Conservation (phyloP, 2,888 invertebrate species). For the Artemia sp. region DNA sequence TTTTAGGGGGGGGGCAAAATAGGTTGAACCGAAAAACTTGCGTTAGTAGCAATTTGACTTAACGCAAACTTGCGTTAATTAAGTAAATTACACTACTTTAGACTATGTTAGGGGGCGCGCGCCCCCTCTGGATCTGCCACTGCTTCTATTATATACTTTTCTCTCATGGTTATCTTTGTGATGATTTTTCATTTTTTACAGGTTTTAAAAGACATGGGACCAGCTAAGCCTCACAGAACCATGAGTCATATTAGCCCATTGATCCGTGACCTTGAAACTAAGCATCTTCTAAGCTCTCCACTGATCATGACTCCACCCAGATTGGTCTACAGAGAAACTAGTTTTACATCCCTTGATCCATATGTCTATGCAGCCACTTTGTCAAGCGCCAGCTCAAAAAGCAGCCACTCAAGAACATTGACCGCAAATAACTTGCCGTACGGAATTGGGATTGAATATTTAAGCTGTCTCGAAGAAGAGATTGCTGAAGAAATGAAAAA, state of each 20-base stretch:
- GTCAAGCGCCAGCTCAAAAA: neutral
- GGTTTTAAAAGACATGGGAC: conserved; percentile 44
- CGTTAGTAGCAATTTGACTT: too few relatives aligned
- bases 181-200: conserved; percentile 23
- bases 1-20: too few relatives aligned
- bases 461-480: conserved; percentile 3
- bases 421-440: neutral
- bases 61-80: too few relatives aligned
- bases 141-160: too few relatives aligned
- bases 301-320: conserved; percentile 35
- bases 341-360: conserved; percentile 45
- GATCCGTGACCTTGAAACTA: conserved; percentile 29
- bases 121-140: too few relatives aligned
- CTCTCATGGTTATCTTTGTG: too few relatives aligned
- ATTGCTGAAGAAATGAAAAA: neutral
- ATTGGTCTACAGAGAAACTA: conserved; percentile 51
- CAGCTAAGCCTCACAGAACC: conserved; percentile 46
- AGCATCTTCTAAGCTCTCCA: conserved; percentile 26
- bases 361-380: conserved; percentile 29
- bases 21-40: too few relatives aligned
- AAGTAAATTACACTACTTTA: too few relatives aligned
- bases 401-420: neutral
- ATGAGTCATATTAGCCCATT: conserved; percentile 21
- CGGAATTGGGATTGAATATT: conserved; percentile 8
- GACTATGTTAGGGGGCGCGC: too few relatives aligned